Conservation (phyloP, 2,797 vertebrate species). For the Sarcophilus harrisii region DNA sequence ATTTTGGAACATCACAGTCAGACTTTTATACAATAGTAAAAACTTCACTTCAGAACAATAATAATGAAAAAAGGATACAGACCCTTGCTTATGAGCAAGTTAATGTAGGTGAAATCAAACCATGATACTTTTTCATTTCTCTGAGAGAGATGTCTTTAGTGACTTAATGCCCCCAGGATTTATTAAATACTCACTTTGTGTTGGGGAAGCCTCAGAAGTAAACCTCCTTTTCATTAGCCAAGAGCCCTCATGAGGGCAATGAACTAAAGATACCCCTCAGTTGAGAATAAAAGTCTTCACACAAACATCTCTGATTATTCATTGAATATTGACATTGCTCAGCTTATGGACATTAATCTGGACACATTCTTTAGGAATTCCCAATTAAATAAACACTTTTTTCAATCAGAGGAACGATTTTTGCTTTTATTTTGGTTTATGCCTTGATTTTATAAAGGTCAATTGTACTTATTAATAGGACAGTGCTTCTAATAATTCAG, state of each 20-base stretch:
- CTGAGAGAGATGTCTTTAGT: not conserved
- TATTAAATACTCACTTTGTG: not conserved
- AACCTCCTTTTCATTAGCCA: slow-evolving; percentile 27
- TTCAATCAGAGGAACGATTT: slow-evolving; percentile 49
- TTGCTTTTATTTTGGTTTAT: slow-evolving; percentile 59
- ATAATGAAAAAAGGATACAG: not conserved
- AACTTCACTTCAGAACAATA: not conserved
- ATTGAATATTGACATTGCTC: not conserved
- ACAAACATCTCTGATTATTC: not conserved
- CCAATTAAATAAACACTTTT: slow-evolving; percentile 50
- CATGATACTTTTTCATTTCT: not conserved
- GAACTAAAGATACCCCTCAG: slow-evolving; percentile 1
- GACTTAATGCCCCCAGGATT: not conserved
- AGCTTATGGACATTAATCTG: slow-evolving; percentile 23
- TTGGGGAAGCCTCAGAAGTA: not conserved
- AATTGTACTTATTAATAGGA: not conserved
- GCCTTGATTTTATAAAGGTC: slow-evolving; percentile 45
- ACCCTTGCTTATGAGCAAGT: not conserved
- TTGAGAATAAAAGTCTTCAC: slow-evolving; percentile 34
- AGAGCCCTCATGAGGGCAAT: slow-evolving; percentile 15
- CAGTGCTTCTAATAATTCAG: not conserved
- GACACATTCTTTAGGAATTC: slow-evolving; percentile 51
- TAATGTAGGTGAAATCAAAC: not conserved
- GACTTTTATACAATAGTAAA: not conserved
- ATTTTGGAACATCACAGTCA: not conserved